phyloP scores from a whole-genome alignment of 1,140 invertebrate species.

The Apis dorsata region DNA sequence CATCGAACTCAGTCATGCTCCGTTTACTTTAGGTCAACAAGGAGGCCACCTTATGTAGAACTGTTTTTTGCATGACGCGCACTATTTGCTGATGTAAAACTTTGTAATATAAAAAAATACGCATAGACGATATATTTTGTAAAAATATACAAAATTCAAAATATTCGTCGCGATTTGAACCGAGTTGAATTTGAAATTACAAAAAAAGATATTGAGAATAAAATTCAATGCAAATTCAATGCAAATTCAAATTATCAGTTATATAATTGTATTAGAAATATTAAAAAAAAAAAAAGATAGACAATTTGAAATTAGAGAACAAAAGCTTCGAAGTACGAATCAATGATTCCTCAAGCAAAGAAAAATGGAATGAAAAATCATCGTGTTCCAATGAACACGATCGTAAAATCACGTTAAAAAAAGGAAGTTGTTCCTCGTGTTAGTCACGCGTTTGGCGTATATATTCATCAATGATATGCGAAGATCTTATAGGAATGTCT shows the following conservation, averaged over 20 bases:
- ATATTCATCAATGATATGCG: constrained; percentile 27
- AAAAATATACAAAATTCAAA: too few species aligned
- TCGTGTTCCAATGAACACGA: too few species aligned
- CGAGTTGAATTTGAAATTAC: too few species aligned
- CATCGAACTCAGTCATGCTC: constrained; percentile 70
- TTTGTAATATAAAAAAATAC: constrained; percentile 10
- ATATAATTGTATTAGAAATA: too few species aligned
- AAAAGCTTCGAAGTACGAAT: not conserved
- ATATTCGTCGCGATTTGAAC: too few species aligned
- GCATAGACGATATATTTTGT: too few species aligned
- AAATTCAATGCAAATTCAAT: too few species aligned
- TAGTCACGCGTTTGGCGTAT: constrained; percentile 7
- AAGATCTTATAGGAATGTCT: constrained; percentile 34
- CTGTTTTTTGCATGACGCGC: not conserved
- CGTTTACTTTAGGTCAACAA: constrained; percentile 67
- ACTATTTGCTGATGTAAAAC: not conserved
- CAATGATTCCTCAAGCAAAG: not conserved
- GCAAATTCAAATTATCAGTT: too few species aligned
- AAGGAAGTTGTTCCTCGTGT: not conserved
- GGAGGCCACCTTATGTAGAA: constrained; percentile 56
- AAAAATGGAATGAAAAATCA: not conserved
- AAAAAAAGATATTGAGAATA: too few species aligned
- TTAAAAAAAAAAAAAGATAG: too few species aligned
- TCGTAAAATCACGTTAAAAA: not conserved
- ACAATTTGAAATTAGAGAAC: too few species aligned